Evolutionary conservation across 2,888 invertebrate species (phyloP), one percentile per base, ranked within the genome.

Genomic region (Zonitis immaculata): DNA sequence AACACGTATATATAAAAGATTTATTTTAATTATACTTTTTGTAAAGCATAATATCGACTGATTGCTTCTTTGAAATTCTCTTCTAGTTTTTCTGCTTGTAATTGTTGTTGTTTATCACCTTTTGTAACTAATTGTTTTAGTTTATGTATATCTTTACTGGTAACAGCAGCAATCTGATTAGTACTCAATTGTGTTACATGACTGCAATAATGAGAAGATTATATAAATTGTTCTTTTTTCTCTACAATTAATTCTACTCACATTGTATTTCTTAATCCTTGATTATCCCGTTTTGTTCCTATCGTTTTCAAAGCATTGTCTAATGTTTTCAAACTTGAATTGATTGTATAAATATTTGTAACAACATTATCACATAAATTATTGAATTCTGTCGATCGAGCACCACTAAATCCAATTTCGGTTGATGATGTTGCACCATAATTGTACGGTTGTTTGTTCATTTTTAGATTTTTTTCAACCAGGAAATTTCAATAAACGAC

Each of bases 1-100:
- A n/a, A n/a, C n/a, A n/a, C n/a, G n/a, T n/a, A n/a, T n/a, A n/a
- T n/a, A n/a, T n/a, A n/a, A n/a, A n/a, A n/a, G n/a, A n/a, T n/a
- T n/a, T n/a, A n/a, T n/a, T n/a, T n/a, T n/a, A n/a, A n/a, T n/a
- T 9, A 45, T 75, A 90, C 90, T 82, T 89, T 89, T 74, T 95
- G 95, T 66, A 89, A 81, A 16, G 81, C 76, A 44, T 89, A 85
- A 72, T 14, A 93, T 80, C 20, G 89, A 42, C 59, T 66, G 2
- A 94, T 80, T 1, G 91, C 85, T 60, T 88, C 89, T 59, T 84
- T 83, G 73, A 94, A 95, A 66, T 90, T 89, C 64, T 86, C 87
- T 9, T 88, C 89, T 11, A 95, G 80, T 66, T 91, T 84, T 64
- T 91, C 91, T 49, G 91, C 83, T 74, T 93, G 91, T 59, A 95